phyloP scores from a whole-genome alignment of 2,113 vertebrate species.

The Hippocampus barbouri region DNA sequence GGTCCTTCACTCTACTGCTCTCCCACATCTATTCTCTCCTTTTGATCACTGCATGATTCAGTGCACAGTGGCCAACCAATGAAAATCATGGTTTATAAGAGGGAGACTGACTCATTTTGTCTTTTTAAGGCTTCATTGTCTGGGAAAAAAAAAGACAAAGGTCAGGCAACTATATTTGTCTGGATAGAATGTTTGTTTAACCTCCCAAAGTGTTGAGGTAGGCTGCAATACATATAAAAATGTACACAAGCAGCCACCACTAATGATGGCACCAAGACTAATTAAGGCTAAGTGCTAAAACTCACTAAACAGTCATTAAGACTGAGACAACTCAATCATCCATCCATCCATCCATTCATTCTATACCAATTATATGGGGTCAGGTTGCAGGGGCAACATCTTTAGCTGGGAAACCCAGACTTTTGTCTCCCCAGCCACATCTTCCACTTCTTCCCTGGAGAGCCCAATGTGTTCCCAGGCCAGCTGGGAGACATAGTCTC shows the following conservation, averaged over 20 bases:
- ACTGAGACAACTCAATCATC: no score
- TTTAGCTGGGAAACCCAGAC: no score
- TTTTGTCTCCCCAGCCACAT: no score
- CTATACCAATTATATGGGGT: no score
- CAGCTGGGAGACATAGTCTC: no score
- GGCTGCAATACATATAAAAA: slow-evolving; percentile 23
- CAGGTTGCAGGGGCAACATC: no score
- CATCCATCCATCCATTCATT: no score
- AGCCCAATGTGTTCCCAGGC: no score
- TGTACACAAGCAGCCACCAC: slow-evolving; percentile 8
- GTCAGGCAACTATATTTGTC: slow-evolving; percentile 54
- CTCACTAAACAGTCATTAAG: no score
- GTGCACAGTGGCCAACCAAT: slow-evolving; percentile 43
- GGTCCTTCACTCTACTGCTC: slow-evolving; percentile 53
- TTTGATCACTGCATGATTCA: slow-evolving; percentile 40
- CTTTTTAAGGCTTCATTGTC: slow-evolving; percentile 38
- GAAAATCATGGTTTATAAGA: slow-evolving; percentile 49
- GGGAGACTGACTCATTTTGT: slow-evolving; percentile 54
- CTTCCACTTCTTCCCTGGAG: no score
- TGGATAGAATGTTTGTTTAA: slow-evolving; percentile 53
- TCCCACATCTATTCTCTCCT: slow-evolving; percentile 44
- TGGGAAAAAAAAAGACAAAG: slow-evolving; percentile 35
- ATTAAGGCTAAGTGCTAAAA: no score
- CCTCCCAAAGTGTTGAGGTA: slow-evolving; percentile 40
- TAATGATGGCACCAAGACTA: no score